A percentile compares a stretch with the other conserved stretches of the same genome.
Evolutionary conservation across 1,140 invertebrate species (phyloP).

Genomic region (Halictus rubicundus): DNA sequence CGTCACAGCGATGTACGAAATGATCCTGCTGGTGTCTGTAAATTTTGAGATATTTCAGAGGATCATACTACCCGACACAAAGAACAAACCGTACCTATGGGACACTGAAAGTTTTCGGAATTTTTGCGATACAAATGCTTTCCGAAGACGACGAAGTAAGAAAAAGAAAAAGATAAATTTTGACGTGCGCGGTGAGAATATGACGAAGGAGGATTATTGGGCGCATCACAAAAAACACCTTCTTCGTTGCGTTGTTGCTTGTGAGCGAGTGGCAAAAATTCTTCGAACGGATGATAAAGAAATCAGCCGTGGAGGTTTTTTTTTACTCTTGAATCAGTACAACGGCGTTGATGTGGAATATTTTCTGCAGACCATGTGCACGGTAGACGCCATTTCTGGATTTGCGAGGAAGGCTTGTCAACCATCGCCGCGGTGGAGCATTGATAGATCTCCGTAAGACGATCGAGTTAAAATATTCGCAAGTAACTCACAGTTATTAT

Average conservation of each 20-base stretch:
- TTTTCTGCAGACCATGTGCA: conserved; percentile 72
- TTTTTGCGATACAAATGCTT: neutral
- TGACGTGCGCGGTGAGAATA: conserved; percentile 48
- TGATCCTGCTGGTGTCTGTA: neutral
- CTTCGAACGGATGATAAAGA: conserved; percentile 43
- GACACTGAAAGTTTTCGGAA: neutral
- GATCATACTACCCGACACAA: neutral
- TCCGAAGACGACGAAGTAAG: neutral
- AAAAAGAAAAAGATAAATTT: conserved; percentile 37
- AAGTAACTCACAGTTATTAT: conserved; percentile 67
- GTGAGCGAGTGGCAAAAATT: conserved; percentile 32
- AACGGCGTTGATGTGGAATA: conserved; percentile 35
- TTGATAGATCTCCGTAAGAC: conserved; percentile 60
- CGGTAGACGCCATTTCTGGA: conserved; percentile 76
- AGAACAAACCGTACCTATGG: neutral
- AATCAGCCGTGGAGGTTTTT: conserved; percentile 35
- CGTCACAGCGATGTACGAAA: conserved; percentile 30
- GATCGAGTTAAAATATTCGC: conserved; percentile 56
- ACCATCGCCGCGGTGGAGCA: conserved; percentile 69
- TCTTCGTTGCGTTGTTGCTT: conserved; percentile 47
- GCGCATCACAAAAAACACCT: conserved; percentile 54
- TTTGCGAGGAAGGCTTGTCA: conserved; percentile 72
- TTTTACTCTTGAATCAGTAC: conserved; percentile 19
- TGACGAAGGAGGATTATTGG: conserved; percentile 41
- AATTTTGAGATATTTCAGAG: conserved; percentile 13